phyloP scores from a whole-genome alignment of 2,113 vertebrate genomes.

The Lepus europaeus region DNA sequence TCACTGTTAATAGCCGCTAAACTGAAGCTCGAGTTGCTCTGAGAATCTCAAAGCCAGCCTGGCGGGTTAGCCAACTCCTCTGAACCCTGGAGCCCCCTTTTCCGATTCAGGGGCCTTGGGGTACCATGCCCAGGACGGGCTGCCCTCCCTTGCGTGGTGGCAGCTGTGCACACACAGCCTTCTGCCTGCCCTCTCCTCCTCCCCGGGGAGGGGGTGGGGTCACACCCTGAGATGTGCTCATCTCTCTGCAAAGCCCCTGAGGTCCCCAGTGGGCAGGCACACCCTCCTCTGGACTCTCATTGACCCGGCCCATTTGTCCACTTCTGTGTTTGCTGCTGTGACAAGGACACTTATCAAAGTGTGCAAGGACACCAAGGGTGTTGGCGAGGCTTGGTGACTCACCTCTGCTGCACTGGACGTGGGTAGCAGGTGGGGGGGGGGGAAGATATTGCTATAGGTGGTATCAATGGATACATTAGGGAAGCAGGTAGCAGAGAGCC shows the following conservation, averaged over 20 bases:
- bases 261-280: fast-evolving
- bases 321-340: neutral
- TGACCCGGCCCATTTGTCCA: neutral
- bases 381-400: neutral
- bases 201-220: too few relatives aligned
- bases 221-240: fast-evolving
- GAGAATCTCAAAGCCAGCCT: neutral
- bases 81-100: neutral
- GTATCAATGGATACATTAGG: fast-evolving
- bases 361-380: neutral
- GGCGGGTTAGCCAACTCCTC: neutral
- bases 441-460: neutral
- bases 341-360: neutral
- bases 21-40: neutral
- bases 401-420: neutral
- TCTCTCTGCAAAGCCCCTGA: neutral
- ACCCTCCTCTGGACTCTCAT: neutral
- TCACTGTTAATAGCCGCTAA: neutral
- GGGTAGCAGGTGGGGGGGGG: neutral
- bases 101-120: fast-evolving
- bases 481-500: neutral
- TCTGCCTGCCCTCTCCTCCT: neutral
- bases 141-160: fast-evolving
- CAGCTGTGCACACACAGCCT: neutral
- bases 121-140: fast-evolving